A percentile compares a stretch with the other conserved stretches of the same genome.
Evolutionary conservation across 2,113 vertebrate genomes (phyloP).

Genomic region (Bos javanicus): DNA sequence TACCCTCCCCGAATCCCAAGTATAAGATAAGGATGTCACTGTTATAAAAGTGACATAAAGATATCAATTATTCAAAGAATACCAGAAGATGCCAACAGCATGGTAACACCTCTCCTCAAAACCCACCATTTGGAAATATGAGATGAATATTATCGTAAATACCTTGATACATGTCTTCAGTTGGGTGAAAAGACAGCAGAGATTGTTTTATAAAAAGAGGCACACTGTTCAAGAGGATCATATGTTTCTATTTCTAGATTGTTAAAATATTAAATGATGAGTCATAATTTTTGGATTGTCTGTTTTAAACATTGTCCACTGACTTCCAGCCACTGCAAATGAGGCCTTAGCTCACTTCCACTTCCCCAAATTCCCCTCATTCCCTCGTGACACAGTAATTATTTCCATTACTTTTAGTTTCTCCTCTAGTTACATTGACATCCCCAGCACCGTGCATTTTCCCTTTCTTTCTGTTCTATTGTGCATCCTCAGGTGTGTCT

Average conservation of each 20-base stretch:
- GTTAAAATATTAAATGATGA: not conserved
- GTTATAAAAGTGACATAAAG: not conserved
- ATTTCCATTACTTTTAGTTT: not conserved
- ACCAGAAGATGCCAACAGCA: not conserved
- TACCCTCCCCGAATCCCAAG: not conserved
- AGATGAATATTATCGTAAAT: not conserved
- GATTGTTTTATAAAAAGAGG: not conserved
- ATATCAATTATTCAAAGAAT: not conserved
- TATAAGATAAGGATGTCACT: not conserved
- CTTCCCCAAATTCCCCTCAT: not conserved
- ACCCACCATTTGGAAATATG: not conserved
- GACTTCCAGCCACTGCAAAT: not conserved
- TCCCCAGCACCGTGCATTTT: not conserved
- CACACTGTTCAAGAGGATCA: not conserved
- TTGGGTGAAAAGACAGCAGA: not conserved
- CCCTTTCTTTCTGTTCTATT: not conserved
- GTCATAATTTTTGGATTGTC: not conserved
- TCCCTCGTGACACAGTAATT: not conserved
- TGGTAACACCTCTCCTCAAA: not conserved
- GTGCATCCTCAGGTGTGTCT: not conserved
- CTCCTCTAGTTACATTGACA: not conserved
- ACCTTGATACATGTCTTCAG: not conserved
- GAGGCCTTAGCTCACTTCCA: not conserved
- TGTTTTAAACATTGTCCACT: not conserved
- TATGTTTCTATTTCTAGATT: not conserved